Percentiles rank a stretch among this genome's conserved stretches.
These are phyloP conservation scores for Callinectes sapidus DNA, from an alignment of 2,888 invertebrate species.

Conservation along the genomic window DNA sequence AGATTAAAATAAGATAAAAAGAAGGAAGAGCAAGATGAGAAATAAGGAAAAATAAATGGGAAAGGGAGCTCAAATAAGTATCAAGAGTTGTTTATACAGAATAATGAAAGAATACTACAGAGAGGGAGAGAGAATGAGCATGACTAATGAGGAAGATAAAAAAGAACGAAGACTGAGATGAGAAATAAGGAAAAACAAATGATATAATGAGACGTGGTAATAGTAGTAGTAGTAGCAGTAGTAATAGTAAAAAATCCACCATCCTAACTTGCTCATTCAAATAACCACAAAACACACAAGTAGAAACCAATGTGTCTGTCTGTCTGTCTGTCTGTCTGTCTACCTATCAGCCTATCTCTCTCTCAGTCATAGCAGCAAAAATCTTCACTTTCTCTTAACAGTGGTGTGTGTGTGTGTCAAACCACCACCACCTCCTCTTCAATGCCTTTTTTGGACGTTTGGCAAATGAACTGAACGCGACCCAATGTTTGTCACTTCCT, in stretches of 20 bases:
- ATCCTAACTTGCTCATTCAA: constrained; percentile 44
- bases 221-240: background rate
- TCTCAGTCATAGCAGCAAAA: background rate
- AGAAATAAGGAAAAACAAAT: background rate
- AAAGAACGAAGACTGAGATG: background rate
- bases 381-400: background rate
- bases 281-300: constrained; percentile 52
- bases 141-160: background rate
- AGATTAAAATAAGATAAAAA: no score
- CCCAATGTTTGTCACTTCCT: background rate
- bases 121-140: background rate
- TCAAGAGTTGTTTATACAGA: background rate
- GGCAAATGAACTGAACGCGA: background rate
- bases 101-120: background rate
- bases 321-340: background rate
- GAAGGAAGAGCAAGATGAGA: no score
- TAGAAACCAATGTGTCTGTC: constrained; percentile 47
- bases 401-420: no score
- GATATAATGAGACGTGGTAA: background rate
- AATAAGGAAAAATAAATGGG: background rate
- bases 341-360: no score
- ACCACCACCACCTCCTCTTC: no score
- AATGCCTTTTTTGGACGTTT: background rate
- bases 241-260: constrained; percentile 9
- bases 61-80: background rate